Base-by-base conservation (phyloP, 2,888 invertebrate genomes). In the Drosophila tanythrix region DNA sequence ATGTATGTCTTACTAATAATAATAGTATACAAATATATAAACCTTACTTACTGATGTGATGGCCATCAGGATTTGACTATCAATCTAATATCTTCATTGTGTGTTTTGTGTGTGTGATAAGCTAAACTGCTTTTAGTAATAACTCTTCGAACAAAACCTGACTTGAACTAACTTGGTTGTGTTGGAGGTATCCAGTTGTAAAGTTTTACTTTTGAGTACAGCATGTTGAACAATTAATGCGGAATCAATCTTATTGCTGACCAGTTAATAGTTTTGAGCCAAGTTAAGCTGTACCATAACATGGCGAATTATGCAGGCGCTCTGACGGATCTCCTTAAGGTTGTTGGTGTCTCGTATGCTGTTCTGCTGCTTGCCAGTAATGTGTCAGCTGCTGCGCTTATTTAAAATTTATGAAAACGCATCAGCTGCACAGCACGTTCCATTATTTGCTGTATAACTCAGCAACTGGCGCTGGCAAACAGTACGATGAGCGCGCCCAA, bases 381-480 rank as follows among this genome's bases (percentile, higher is more conserved):
- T 58, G 38, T 61, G 82, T 70, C 86, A 88, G 76, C 56, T 82
- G 88, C 74, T 85, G 80, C 78, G 80, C 70, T 87, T 90, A 84
- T 90, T 89, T 89, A 67, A 90, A 89, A 88, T 88, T 88, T 90
- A 88, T 88, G 89, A 90, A 90, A 88, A 89, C 87, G 87, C 87
- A 88, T 88, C 87, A 88, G 88, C 82, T 89, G 90, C 90, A 89
- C 88, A 80, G 87, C 87, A 88, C 87, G 90, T 90, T 76, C 89
- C 83, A 90, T 79, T 90, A 88, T 88, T 88, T 90, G 89, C 88
- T 70, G 80, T 83, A 90, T 91, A 90, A 91, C 88, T 88, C 84
- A 90, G 77, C 77, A 73, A 78, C 87, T 83, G 76, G 88, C 80
- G 76, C 73, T 72, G 70, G 72, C 89, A 88, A 90, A 90, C 78